These are phyloP conservation scores for Onychomys leucogaster DNA, from an alignment of 2,797 vertebrate genomes.

Conservation along the genomic window DNA sequence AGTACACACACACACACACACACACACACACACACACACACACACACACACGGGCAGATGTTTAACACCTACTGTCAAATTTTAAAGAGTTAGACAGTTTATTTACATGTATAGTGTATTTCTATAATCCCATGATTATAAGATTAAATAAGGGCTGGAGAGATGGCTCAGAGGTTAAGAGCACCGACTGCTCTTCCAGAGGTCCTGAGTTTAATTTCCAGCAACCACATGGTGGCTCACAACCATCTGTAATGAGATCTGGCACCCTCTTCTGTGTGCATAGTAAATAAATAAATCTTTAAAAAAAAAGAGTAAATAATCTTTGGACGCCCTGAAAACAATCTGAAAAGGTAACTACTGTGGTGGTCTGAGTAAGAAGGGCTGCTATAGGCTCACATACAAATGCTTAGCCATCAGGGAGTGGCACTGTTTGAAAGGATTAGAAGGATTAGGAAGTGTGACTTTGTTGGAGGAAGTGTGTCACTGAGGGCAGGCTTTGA, in stretches of 20 bases:
- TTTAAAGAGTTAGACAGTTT: conserved; percentile 4
- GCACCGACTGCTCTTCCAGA: too few relatives aligned
- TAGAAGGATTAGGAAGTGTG: background rate
- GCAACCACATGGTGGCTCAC: too few relatives aligned
- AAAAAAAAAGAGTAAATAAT: background rate
- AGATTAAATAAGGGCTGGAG: background rate
- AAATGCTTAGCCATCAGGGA: background rate
- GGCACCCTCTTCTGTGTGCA: too few relatives aligned
- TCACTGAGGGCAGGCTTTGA: background rate
- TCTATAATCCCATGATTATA: background rate
- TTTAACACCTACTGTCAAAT: background rate
- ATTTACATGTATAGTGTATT: background rate
- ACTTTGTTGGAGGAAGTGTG: background rate
- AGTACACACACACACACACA: background rate
- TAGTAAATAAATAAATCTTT: too few relatives aligned
- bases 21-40: background rate
- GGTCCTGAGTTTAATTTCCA: too few relatives aligned
- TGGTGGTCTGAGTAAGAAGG: background rate
- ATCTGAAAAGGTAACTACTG: background rate
- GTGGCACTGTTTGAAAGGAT: background rate
- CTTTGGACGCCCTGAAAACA: background rate
- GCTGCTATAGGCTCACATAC: background rate
- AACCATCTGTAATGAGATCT: too few relatives aligned
- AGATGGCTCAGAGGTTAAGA: too few relatives aligned
- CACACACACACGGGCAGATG: background rate